Evolutionary conservation across 2,888 invertebrate genomes (phyloP).

Genomic region (Penaeus monodon): DNA sequence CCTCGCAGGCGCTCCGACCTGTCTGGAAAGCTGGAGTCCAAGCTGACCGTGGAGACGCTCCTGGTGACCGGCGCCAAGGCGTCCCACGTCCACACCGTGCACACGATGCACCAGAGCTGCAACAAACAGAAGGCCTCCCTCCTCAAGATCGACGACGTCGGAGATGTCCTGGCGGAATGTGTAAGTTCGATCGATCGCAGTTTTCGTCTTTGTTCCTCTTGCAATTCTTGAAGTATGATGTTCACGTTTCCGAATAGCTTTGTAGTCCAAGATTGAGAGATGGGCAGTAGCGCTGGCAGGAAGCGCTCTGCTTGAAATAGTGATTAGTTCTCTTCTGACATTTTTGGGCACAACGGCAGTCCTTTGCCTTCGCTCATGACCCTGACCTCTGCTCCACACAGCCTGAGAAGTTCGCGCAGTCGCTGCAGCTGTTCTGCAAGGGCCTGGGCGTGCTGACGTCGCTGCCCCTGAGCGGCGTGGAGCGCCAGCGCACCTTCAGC

Average conservation of each 20-base stretch:
- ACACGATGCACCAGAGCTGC: slow-evolving; percentile 82
- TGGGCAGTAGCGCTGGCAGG: too few relatives aligned
- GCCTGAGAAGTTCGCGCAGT: slow-evolving; percentile 89
- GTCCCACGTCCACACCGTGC: slow-evolving; percentile 84
- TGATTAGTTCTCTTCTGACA: too few relatives aligned
- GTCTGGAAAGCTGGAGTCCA: slow-evolving; percentile 69
- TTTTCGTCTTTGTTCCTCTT: too few relatives aligned
- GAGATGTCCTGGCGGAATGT: slow-evolving; percentile 88
- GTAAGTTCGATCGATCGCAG: slow-evolving; percentile 73
- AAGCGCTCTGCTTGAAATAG: too few relatives aligned
- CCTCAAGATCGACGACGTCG: slow-evolving; percentile 85
- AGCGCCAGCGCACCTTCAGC: slow-evolving; percentile 78
- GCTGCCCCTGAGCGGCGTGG: slow-evolving; percentile 84
- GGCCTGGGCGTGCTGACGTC: slow-evolving; percentile 87
- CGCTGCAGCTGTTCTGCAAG: slow-evolving; percentile 88
- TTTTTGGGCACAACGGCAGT: too few relatives aligned
- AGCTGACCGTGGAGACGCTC: slow-evolving; percentile 83
- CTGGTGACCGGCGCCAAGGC: slow-evolving; percentile 84
- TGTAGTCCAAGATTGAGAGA: too few relatives aligned
- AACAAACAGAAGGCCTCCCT: slow-evolving; percentile 87
- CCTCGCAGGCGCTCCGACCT: slow-evolving; percentile 63
- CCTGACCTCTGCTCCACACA: slow-evolving; percentile 70
- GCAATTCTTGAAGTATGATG: too few relatives aligned
- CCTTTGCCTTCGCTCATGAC: not conserved
- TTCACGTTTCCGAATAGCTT: not conserved